phyloP scores from a whole-genome alignment of 2,113 vertebrate species.

The Sinocyclocheilus anshuiensis region DNA sequence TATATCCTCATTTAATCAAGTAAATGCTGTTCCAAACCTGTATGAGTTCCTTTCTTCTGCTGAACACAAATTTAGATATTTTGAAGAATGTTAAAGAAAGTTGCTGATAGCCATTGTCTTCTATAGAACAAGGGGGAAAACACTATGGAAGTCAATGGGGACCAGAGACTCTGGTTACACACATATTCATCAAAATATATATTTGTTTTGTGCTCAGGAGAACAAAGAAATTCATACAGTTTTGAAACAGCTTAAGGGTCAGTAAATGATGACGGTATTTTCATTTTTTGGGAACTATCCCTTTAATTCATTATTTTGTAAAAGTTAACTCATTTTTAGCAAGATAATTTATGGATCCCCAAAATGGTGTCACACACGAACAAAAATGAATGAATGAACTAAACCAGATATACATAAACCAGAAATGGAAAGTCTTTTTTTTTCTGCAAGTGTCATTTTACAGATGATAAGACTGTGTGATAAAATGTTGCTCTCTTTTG shows the following conservation, averaged over 20 bases:
- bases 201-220: too few species aligned
- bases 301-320: too few species aligned
- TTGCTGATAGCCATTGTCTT: neutral
- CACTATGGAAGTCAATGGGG: neutral
- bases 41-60: neutral
- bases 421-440: neutral
- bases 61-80: neutral
- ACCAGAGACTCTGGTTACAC: neutral
- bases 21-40: neutral
- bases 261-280: too few species aligned
- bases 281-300: too few species aligned
- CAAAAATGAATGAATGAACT: too few species aligned
- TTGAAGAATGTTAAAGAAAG: neutral
- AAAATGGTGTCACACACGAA: too few species aligned
- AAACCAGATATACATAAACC: neutral
- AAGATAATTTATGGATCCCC: neutral
- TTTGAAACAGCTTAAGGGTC: too few species aligned
- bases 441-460: neutral
- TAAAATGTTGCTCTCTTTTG: conserved; percentile 18
- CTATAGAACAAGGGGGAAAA: too few species aligned
- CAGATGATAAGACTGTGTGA: neutral
- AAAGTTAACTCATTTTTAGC: neutral
- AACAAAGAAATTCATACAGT: too few species aligned
- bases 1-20: neutral
- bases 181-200: neutral